A percentile compares a stretch with the other conserved stretches of the same genome.
Evolutionary conservation across 2,797 vertebrate species (phyloP).

Genomic region (Carapus acus): DNA sequence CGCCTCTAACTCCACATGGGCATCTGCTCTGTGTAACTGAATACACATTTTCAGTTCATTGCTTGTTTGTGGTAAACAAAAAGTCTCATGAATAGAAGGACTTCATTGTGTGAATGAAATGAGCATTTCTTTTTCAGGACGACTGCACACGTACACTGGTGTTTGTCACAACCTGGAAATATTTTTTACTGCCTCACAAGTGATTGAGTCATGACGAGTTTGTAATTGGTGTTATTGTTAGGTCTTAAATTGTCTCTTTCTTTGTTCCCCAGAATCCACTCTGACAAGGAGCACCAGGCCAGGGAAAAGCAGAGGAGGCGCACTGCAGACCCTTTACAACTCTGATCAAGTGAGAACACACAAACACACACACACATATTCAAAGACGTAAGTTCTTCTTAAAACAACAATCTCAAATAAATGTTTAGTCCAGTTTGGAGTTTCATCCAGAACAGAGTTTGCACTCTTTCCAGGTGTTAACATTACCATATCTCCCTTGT

Average conservation of each 20-base stretch:
- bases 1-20: constrained; percentile 17
- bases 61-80: constrained; percentile 19
- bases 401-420: too few species aligned
- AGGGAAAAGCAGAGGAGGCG: constrained; percentile 75
- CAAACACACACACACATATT: not conserved
- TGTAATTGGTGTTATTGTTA: not conserved
- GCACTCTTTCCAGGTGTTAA: constrained; percentile 7
- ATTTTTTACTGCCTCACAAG: not conserved
- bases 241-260: constrained; percentile 28
- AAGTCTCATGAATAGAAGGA: constrained; percentile 6
- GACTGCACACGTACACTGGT: not conserved
- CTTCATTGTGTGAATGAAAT: constrained; percentile 7
- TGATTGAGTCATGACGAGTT: not conserved
- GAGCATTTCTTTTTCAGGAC: not conserved
- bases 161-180: not conserved
- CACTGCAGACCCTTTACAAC: constrained; percentile 80
- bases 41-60: constrained; percentile 7
- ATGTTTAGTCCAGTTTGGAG: not conserved
- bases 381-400: not conserved
- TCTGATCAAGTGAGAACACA: constrained; percentile 78
- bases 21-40: constrained; percentile 32
- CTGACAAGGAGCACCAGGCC: constrained; percentile 57
- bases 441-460: not conserved
- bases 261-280: constrained; percentile 53
- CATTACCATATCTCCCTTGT: constrained; percentile 2